Conservation (phyloP, 2,113 vertebrate species). For the Asarcornis scutulata region DNA sequence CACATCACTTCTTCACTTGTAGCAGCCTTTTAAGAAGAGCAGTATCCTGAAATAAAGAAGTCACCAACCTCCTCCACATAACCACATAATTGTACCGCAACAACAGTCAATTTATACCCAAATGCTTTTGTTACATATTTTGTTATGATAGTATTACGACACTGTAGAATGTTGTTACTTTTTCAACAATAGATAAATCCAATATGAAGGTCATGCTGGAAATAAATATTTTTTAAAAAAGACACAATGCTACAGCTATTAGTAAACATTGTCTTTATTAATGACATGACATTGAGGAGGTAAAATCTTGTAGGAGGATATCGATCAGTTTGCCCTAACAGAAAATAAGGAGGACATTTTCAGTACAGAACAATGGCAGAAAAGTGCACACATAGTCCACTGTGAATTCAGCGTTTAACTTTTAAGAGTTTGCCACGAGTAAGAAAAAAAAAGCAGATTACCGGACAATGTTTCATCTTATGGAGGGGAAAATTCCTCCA, state of each 20-base stretch:
- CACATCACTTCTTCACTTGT: background rate
- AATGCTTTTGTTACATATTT: background rate
- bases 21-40: background rate
- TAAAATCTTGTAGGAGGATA: background rate
- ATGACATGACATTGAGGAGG: background rate
- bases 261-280: conserved; percentile 20
- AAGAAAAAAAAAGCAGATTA: background rate
- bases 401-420: background rate
- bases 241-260: background rate
- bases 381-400: background rate
- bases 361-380: background rate
- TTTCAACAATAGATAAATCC: background rate
- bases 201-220: background rate
- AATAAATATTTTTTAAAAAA: background rate
- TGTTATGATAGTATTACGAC: background rate
- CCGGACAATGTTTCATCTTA: background rate
- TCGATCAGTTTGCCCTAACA: background rate
- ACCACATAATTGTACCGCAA: background rate
- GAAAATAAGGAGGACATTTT: background rate
- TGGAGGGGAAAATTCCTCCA: background rate
- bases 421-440: background rate
- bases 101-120: background rate
- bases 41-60: background rate
- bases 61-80: background rate
- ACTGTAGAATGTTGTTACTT: background rate